Percentiles rank a stretch among this genome's conserved stretches.
These are phyloP conservation scores for Halichoerus grypus DNA, from an alignment of 2,113 vertebrate species.

Conservation along the genomic window DNA sequence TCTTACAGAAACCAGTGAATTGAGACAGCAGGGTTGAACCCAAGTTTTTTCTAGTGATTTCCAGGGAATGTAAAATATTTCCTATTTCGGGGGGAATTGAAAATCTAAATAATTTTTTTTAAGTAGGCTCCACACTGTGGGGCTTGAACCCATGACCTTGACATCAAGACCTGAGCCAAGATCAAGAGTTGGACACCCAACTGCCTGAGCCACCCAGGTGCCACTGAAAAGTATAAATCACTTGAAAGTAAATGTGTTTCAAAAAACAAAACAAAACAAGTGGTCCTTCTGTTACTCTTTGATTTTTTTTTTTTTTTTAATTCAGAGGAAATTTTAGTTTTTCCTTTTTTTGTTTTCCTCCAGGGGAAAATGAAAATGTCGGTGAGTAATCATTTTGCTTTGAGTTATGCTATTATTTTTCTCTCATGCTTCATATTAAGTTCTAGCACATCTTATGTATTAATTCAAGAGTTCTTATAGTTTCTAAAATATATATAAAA, in stretches of 20 bases:
- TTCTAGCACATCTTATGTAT: conserved; percentile 23
- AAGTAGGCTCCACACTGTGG: not conserved
- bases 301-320: not conserved
- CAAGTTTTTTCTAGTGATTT: not conserved
- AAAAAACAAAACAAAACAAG: not conserved
- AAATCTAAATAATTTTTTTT: conserved; percentile 6
- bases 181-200: not conserved
- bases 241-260: not conserved
- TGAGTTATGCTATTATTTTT: not conserved
- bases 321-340: not conserved
- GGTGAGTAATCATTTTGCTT: conserved; percentile 4
- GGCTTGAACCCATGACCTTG: not conserved
- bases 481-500: conserved; percentile 34
- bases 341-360: not conserved
- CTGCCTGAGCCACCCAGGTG: not conserved
- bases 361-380: not conserved
- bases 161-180: not conserved
- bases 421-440: not conserved
- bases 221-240: conserved; percentile 29
- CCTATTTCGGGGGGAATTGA: not conserved
- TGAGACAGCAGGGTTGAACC: not conserved
- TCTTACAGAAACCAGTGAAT: not conserved
- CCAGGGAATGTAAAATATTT: conserved; percentile 43
- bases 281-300: not conserved
- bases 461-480: conserved; percentile 27